Percentiles rank a stretch among this genome's conserved stretches.
These are phyloP conservation scores for Ceratosolen solmsi DNA, from an alignment of 1,140 invertebrate species.

Conservation along the genomic window DNA sequence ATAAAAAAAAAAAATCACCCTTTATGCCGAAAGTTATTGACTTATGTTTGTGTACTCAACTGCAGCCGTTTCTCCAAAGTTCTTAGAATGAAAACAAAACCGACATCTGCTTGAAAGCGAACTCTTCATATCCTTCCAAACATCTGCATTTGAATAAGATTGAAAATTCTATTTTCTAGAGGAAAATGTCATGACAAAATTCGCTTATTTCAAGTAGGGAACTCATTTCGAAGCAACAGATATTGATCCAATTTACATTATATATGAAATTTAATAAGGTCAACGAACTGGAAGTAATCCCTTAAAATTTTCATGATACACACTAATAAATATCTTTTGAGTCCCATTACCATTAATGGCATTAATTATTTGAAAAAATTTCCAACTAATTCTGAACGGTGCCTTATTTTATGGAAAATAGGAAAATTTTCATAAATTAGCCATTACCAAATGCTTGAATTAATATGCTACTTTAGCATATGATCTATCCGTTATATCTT, in stretches of 20 bases:
- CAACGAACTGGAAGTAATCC: slow-evolving; percentile 34
- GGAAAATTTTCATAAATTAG: not conserved
- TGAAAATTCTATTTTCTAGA: slow-evolving; percentile 33
- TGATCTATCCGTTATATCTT: too few relatives aligned
- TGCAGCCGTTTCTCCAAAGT: slow-evolving; percentile 43
- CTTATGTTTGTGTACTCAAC: slow-evolving; percentile 52
- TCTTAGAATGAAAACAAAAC: slow-evolving; percentile 50
- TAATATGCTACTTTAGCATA: not conserved
- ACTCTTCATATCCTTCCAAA: slow-evolving; percentile 19
- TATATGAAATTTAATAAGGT: slow-evolving; percentile 45
- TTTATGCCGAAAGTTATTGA: slow-evolving; percentile 44
- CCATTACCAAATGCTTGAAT: not conserved
- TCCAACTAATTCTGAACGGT: not conserved
- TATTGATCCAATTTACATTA: slow-evolving; percentile 48
- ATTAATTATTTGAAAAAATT: not conserved
- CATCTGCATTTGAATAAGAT: slow-evolving; percentile 42
- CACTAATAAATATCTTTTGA: not conserved
- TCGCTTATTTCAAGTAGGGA: slow-evolving; percentile 24
- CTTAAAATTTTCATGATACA: slow-evolving; percentile 17
- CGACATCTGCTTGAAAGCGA: slow-evolving; percentile 41
- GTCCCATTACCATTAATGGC: not conserved
- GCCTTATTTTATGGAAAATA: not conserved
- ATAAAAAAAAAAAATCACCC: slow-evolving; percentile 42
- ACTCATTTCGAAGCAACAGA: slow-evolving; percentile 40
- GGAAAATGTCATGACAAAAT: slow-evolving; percentile 22